Percentiles rank a stretch among this genome's conserved stretches.
phyloP scores from a whole-genome alignment of 2,797 vertebrate species.

The Kryptolebias ocellatus region DNA sequence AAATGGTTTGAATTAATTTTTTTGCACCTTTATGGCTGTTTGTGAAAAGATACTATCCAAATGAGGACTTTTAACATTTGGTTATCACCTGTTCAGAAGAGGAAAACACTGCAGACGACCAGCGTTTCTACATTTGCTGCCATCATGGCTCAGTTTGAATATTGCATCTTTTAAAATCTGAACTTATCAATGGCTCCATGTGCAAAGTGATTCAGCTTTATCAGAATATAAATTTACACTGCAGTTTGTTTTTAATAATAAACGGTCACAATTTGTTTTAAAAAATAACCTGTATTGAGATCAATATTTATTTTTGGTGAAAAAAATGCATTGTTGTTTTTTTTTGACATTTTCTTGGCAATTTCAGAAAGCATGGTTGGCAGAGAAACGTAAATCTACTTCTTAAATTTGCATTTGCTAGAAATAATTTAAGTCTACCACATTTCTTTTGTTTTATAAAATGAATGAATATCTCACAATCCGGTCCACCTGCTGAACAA shows the following conservation, averaged over 20 bases:
- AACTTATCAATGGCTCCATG: too few species aligned
- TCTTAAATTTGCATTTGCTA: conserved; percentile 15
- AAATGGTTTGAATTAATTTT: conserved; percentile 50
- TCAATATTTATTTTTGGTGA: neutral
- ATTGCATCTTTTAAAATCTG: neutral
- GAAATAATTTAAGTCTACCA: conserved; percentile 8
- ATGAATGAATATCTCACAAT: neutral
- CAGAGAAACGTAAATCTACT: conserved; percentile 30
- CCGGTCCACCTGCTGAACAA: conserved; percentile 40
- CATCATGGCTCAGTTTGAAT: neutral
- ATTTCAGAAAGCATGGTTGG: neutral
- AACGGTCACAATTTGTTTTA: neutral
- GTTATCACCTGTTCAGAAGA: conserved; percentile 35
- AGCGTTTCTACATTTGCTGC: conserved; percentile 12
- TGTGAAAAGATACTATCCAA: conserved; percentile 17
- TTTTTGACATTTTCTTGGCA: neutral
- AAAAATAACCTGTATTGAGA: conserved; percentile 9
- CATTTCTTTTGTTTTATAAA: conserved; percentile 40
- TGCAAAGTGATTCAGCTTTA: too few species aligned
- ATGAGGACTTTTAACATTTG: conserved; percentile 18
- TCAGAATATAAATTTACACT: neutral
- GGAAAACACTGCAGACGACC: conserved; percentile 1
- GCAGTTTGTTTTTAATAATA: neutral
- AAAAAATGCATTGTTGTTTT: neutral
- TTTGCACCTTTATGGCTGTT: conserved; percentile 23